Evolutionary conservation across 2,113 vertebrate genomes (phyloP).

Genomic region (Mesembrinibis cayennensis): DNA sequence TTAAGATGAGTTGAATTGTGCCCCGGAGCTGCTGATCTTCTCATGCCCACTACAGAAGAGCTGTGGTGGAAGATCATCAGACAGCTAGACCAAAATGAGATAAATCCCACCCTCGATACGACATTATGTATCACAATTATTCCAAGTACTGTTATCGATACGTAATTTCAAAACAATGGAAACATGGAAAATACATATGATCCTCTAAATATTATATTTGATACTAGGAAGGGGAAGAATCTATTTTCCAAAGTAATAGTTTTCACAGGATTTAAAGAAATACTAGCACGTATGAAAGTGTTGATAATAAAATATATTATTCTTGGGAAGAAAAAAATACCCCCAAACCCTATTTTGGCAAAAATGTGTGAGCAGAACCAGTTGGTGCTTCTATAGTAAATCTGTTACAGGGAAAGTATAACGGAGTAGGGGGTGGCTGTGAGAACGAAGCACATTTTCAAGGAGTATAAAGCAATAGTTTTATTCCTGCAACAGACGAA

Average conservation of each 20-base stretch:
- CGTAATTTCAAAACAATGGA: background rate
- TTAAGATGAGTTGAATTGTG: background rate
- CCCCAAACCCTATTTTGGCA: background rate
- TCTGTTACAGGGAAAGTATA: background rate
- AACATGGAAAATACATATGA: background rate
- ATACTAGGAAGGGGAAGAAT: background rate
- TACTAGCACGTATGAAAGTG: background rate
- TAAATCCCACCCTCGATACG: fast-evolving
- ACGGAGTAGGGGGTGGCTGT: background rate
- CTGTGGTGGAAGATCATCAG: background rate
- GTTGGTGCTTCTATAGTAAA: background rate
- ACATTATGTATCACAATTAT: background rate
- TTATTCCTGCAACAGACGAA: background rate
- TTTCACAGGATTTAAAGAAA: background rate
- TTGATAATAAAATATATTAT: background rate
- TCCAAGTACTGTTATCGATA: background rate
- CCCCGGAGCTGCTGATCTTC: background rate
- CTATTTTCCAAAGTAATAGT: background rate
- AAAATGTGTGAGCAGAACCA: background rate
- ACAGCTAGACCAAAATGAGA: background rate
- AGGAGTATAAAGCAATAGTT: background rate
- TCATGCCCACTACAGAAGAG: background rate
- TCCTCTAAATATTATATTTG: background rate
- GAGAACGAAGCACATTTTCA: background rate
- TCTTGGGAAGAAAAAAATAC: background rate